phyloP scores from a whole-genome alignment of 2,113 vertebrate species.

The Syrrhaptes paradoxus region DNA sequence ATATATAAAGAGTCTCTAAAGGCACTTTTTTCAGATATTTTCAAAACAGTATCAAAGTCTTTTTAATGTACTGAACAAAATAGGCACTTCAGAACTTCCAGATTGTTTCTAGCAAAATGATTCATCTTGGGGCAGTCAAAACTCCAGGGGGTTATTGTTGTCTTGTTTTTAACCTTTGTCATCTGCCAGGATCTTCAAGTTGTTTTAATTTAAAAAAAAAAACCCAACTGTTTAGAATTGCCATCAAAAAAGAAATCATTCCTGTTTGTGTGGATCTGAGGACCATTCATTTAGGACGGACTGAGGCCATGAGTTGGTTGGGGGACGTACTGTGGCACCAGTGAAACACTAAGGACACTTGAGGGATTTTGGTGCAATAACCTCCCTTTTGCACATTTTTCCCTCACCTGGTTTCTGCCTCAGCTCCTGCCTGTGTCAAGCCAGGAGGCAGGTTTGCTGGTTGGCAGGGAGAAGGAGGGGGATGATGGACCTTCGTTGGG shows the following conservation, averaged over 20 bases:
- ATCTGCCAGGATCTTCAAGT: neutral
- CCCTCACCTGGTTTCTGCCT: neutral
- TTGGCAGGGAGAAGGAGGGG: neutral
- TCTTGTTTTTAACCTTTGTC: neutral
- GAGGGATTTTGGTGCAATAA: neutral
- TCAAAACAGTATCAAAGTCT: neutral
- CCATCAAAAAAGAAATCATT: neutral
- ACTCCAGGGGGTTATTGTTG: neutral
- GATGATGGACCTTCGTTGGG: neutral
- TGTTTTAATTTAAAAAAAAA: neutral
- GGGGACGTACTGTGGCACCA: neutral
- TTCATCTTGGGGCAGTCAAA: neutral
- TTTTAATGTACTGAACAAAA: neutral
- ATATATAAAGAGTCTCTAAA: neutral
- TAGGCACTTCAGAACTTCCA: neutral
- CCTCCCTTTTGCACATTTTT: neutral
- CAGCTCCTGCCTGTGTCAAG: neutral
- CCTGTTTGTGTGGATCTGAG: neutral
- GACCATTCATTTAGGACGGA: neutral
- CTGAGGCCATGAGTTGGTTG: neutral
- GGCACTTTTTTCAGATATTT: neutral
- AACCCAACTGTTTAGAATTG: neutral
- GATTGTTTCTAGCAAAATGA: neutral
- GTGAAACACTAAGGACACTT: neutral
- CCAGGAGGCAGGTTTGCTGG: neutral